Conservation (phyloP, 2,888 invertebrate species). For the Salticus scenicus region DNA sequence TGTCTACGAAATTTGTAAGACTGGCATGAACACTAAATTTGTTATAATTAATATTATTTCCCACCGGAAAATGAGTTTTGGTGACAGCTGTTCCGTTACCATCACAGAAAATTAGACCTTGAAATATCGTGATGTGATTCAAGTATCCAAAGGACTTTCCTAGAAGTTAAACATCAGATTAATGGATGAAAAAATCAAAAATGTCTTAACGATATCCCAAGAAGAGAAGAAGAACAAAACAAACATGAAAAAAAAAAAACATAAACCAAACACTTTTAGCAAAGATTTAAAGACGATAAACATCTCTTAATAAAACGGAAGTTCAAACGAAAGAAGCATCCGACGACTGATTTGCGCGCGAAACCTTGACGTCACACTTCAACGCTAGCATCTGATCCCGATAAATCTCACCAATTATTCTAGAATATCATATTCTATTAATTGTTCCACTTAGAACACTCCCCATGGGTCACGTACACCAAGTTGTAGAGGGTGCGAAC, state of each 20-base stretch:
- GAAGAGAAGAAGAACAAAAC: too few species aligned
- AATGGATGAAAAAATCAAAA: too few species aligned
- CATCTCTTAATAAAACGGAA: conserved; percentile 25
- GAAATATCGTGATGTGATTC: too few species aligned
- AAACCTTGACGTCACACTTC: conserved; percentile 38
- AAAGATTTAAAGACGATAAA: conserved; percentile 15
- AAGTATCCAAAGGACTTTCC: too few species aligned
- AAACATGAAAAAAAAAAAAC: neutral
- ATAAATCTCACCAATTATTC: conserved; percentile 51
- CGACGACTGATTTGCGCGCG: conserved; percentile 2
- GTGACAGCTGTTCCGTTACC: too few species aligned
- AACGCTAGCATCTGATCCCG: conserved; percentile 2
- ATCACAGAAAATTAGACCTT: too few species aligned
- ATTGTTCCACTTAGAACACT: conserved; percentile 47
- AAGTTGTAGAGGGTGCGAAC: conserved; percentile 27
- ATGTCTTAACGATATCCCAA: too few species aligned
- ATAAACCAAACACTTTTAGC: neutral
- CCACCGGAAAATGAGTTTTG: too few species aligned
- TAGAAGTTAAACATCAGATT: too few species aligned
- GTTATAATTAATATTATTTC: too few species aligned
- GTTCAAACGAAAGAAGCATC: neutral
- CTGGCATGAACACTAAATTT: too few species aligned
- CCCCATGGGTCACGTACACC: conserved; percentile 57
- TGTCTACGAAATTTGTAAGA: too few species aligned
- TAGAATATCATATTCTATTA: conserved; percentile 12